Evolutionary conservation across 1,140 invertebrate genomes (phyloP).

Genomic region (Drosophila tani): DNA sequence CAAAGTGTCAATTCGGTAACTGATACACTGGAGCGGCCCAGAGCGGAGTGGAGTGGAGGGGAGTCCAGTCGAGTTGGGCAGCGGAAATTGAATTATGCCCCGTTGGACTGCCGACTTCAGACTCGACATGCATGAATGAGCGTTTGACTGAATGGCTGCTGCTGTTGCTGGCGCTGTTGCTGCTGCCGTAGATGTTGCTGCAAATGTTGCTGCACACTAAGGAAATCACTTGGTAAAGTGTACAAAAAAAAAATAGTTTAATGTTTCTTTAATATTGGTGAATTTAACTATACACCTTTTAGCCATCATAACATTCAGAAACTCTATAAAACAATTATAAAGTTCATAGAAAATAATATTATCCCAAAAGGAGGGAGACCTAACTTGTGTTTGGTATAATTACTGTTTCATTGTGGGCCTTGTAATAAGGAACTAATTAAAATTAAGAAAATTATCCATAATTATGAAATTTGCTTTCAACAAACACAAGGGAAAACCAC

Average conservation of each 20-base stretch:
- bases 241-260: neutral
- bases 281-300: too few relatives aligned
- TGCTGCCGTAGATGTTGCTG: conserved; percentile 10
- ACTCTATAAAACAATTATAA: neutral
- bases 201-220: neutral
- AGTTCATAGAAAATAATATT: neutral
- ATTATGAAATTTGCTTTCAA: too few relatives aligned
- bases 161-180: neutral
- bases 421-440: too few relatives aligned
- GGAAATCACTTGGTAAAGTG: neutral
- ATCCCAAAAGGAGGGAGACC: neutral
- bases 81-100: conserved; percentile 80
- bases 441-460: too few relatives aligned
- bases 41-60: conserved; percentile 7
- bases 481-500: too few relatives aligned
- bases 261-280: too few relatives aligned
- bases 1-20: conserved; percentile 80
- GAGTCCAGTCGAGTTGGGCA: conserved; percentile 29
- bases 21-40: conserved; percentile 65
- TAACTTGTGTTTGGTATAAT: too few relatives aligned
- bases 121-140: conserved; percentile 73
- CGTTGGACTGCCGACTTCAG: conserved; percentile 43
- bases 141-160: conserved; percentile 63
- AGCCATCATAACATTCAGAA: neutral
- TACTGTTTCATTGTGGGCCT: too few relatives aligned